phyloP scores from a whole-genome alignment of 2,113 vertebrate species.

The Epinephelus moara region DNA sequence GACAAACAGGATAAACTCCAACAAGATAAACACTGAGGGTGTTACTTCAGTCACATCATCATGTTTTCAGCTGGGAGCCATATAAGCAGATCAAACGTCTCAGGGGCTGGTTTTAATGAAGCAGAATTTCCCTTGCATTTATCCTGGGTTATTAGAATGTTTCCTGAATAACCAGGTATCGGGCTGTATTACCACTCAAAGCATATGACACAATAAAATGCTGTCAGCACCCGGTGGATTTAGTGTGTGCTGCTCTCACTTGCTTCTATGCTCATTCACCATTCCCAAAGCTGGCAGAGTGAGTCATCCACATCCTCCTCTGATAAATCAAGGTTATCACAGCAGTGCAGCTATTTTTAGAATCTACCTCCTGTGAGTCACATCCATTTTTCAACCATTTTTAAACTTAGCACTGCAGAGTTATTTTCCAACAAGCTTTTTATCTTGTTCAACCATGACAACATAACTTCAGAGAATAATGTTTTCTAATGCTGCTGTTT shows the following conservation, averaged over 20 bases:
- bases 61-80: not conserved
- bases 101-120: not conserved
- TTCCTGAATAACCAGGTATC: not conserved
- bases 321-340: slow-evolving; percentile 85
- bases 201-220: slow-evolving; percentile 9
- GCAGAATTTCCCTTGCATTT: not conserved
- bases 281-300: slow-evolving; percentile 58
- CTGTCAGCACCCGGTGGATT: not conserved
- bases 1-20: not conserved
- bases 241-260: not conserved
- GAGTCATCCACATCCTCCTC: slow-evolving; percentile 81
- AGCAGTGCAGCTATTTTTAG: slow-evolving; percentile 80
- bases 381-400: slow-evolving; percentile 77
- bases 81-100: not conserved
- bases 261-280: slow-evolving; percentile 59
- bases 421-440: slow-evolving; percentile 57
- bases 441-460: slow-evolving; percentile 45
- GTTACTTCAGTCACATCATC: not conserved
- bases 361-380: slow-evolving; percentile 57
- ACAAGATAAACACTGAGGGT: not conserved
- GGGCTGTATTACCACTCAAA: slow-evolving; percentile 2
- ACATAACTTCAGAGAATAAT: slow-evolving; percentile 36
- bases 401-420: slow-evolving; percentile 54
- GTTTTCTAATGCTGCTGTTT: slow-evolving; percentile 13
- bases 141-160: slow-evolving; percentile 3